Evolutionary conservation across 2,113 vertebrate species (phyloP).

Genomic region (Lepisosteus oculatus): DNA sequence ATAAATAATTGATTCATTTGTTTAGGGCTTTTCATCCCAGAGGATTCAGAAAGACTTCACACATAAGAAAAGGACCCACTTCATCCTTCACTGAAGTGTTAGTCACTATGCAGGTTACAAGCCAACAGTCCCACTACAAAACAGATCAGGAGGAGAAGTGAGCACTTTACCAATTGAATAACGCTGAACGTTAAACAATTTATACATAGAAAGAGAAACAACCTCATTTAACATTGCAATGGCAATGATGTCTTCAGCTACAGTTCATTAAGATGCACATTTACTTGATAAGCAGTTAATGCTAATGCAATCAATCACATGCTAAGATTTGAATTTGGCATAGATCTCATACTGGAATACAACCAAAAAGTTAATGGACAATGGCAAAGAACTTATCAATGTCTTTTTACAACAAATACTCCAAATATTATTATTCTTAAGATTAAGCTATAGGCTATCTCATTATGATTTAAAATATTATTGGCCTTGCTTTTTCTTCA

Average conservation of each 20-base stretch:
- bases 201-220: too few relatives aligned
- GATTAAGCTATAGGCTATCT: background rate
- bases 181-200: too few relatives aligned
- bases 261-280: slow-evolving; percentile 8
- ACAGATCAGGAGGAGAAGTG: too few relatives aligned
- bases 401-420: slow-evolving; percentile 10
- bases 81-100: too few relatives aligned
- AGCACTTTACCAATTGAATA: too few relatives aligned
- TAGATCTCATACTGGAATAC: slow-evolving; percentile 2
- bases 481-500: background rate
- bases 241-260: background rate
- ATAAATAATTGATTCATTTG: too few relatives aligned
- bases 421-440: background rate
- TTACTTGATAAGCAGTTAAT: background rate
- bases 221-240: slow-evolving; percentile 8
- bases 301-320: background rate
- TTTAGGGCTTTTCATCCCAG: too few relatives aligned
- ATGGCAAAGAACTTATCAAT: background rate
- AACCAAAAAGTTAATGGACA: slow-evolving; percentile 6
- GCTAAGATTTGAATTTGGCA: background rate
- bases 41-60: too few relatives aligned
- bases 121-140: too few relatives aligned
- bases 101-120: too few relatives aligned
- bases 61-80: too few relatives aligned
- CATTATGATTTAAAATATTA: background rate